Base-by-base conservation (phyloP, 2,113 vertebrate species). In the Anhinga rufa region DNA sequence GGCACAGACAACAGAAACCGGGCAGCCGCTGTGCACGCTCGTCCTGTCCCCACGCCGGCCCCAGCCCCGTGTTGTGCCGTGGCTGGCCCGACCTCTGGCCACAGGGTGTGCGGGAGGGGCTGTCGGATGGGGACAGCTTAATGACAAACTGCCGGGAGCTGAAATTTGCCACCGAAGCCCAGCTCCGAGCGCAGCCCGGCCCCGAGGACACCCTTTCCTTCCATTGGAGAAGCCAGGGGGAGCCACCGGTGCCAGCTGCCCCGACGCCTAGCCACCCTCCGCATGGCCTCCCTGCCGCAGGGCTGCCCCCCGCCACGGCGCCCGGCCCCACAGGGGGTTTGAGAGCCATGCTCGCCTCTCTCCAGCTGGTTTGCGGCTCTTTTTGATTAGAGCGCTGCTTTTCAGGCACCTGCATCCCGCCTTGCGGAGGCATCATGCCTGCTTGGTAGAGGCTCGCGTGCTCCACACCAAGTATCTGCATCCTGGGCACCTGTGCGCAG, bases 351-450 rank as follows among this genome's bases (percentile, higher is more conserved):
- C 54, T 74, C 5, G 0, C 6, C 0, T 36, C 15, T 38, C 77
- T 86, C 28, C 55, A 11, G 52, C 19, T 60, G 48, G 1, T 42
- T 36, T 60, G 32, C 61, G 54, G 46, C 31, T 42, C 17, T 25
- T 49, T 51, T 46, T 16, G 9, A 17, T 28, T 7, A 54, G 12
- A 74, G 22, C 17, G 1, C 68, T 19, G 51, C 19, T 72, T 17
- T 49, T 29, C 31, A 18, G 66, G 36, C 12, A 2, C 60, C 15
- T 25, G 21, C 16, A 14, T 54, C 20, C 46, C 6, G 0, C 81
- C 34, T 57, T 5, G 7, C 0, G 0, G 18, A 40, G 57, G 42
- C 2, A 0, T 32, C n/a, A 0, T 0, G 1, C 48, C 54, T 34
- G 44, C 32, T 66, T 3, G 1, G 0, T 3, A 52, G 57, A 58